Conservation (phyloP, 2,888 invertebrate species). For the Cetonia aurata region DNA sequence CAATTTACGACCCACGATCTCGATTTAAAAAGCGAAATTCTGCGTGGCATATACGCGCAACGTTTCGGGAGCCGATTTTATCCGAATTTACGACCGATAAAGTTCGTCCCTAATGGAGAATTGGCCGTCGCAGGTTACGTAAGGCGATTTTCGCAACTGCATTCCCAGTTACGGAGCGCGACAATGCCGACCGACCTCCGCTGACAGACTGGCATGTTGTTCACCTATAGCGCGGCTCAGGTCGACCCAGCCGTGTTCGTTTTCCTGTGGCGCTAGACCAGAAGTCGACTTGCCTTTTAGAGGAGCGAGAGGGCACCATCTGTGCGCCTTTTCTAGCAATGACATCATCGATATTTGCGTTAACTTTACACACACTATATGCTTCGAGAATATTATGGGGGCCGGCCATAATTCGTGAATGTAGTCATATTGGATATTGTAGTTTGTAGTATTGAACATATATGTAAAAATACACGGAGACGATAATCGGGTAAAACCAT, state of each 20-base stretch:
- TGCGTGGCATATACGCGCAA: not conserved
- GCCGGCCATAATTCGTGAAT: slow-evolving; percentile 48
- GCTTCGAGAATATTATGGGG: slow-evolving; percentile 34
- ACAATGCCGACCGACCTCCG: slow-evolving; percentile 3
- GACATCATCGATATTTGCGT: slow-evolving; percentile 52
- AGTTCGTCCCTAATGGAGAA: not conserved
- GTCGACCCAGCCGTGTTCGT: slow-evolving; percentile 6
- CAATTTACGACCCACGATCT: no score
- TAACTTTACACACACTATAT: slow-evolving; percentile 4
- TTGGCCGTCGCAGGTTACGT: not conserved
- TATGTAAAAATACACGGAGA: no score
- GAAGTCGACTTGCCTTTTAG: slow-evolving; percentile 27
- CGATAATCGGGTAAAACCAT: no score
- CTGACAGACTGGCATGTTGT: slow-evolving; percentile 24
- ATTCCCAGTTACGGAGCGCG: not conserved
- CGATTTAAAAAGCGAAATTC: slow-evolving; percentile 2
- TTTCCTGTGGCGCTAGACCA: slow-evolving; percentile 33
- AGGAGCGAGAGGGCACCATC: slow-evolving; percentile 3
- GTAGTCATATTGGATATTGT: not conserved
- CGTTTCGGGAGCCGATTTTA: not conserved
- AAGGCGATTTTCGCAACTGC: not conserved
- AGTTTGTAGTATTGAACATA: no score
- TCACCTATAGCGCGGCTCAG: slow-evolving; percentile 19
- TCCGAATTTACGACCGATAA: slow-evolving; percentile 26
- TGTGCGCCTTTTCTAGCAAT: slow-evolving; percentile 30